Conservation (phyloP, 2,888 invertebrate genomes). For the Hirudinaria manillensis region DNA sequence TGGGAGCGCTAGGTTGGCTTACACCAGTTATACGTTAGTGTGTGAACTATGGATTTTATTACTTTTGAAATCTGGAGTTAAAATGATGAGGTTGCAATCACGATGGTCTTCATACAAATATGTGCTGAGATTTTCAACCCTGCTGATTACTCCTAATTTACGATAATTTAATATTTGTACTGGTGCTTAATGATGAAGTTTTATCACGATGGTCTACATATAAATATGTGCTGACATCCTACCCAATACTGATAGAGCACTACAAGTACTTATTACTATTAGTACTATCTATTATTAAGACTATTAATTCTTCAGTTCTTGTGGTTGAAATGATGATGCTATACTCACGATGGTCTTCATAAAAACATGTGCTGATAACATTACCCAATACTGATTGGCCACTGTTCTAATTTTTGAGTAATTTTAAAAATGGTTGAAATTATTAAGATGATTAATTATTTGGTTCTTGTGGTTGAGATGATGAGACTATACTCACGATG, state of each 20-base stretch:
- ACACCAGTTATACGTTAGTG: too few species aligned
- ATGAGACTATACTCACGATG: constrained; percentile 6
- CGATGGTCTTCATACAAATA: constrained; percentile 13
- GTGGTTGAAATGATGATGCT: neutral
- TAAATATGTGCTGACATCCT: constrained; percentile 3
- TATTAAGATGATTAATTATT: too few species aligned
- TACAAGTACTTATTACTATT: too few species aligned
- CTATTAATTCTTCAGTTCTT: neutral
- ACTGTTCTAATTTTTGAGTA: neutral
- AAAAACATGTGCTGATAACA: constrained; percentile 4
- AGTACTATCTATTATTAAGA: too few species aligned
- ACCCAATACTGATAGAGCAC: constrained; percentile 2
- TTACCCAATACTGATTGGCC: neutral
- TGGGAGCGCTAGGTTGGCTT: too few species aligned
- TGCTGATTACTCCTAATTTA: neutral
- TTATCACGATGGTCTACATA: constrained; percentile 23
- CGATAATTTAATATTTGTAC: neutral
- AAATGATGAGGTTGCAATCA: constrained; percentile 3
- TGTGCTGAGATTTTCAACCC: constrained; percentile 2
- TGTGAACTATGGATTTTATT: neutral
- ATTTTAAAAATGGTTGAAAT: neutral
- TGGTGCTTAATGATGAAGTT: constrained; percentile 19
- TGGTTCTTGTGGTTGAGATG: neutral
- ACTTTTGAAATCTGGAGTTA: neutral
- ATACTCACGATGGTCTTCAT: constrained; percentile 5